phyloP scores from a whole-genome alignment of 2,797 vertebrate genomes.

The Acipenser oxyrinchus region DNA sequence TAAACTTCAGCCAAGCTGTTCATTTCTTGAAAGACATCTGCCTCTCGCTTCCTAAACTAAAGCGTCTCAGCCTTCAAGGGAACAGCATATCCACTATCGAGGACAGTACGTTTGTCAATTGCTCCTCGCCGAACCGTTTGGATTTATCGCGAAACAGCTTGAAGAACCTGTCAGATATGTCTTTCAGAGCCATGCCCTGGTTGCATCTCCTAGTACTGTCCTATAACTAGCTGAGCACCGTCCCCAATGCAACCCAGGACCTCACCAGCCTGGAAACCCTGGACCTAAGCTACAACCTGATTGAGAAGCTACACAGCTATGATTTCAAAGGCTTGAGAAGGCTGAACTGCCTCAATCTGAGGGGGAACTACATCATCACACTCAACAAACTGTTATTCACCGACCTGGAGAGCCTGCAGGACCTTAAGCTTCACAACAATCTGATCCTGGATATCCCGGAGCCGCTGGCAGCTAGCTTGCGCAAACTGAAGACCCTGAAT shows the following conservation, averaged over 20 bases:
- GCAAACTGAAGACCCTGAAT: slow-evolving; percentile 33
- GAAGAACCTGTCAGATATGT: slow-evolving; percentile 10
- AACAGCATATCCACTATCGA: slow-evolving; percentile 37
- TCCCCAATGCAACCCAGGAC: slow-evolving; percentile 35
- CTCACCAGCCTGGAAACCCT: slow-evolving; percentile 36
- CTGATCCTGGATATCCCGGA: slow-evolving; percentile 6
- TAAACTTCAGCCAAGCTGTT: slow-evolving; percentile 26
- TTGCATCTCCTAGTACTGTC: slow-evolving; percentile 34
- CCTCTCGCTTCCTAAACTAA: slow-evolving; percentile 43
- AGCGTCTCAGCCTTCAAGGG: slow-evolving; percentile 31
- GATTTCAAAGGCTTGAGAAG: slow-evolving; percentile 39
- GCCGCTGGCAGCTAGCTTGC: slow-evolving; percentile 34
- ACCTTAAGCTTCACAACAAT: too few relatives aligned
- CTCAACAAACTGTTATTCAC: too few relatives aligned
- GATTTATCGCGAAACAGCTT: slow-evolving; percentile 33
- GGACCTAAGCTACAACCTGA: slow-evolving; percentile 46
- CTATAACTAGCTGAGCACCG: slow-evolving; percentile 29
- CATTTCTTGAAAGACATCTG: slow-evolving; percentile 49
- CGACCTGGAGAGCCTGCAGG: too few relatives aligned
- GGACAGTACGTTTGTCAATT: slow-evolving; percentile 31
- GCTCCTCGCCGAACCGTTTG: slow-evolving; percentile 33
- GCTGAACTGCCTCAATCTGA: slow-evolving; percentile 37
- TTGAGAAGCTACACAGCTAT: slow-evolving; percentile 26
- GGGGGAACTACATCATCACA: slow-evolving; percentile 30
- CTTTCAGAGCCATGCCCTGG: slow-evolving; percentile 27